Percentiles rank a stretch among this genome's conserved stretches.
These are phyloP conservation scores for Morbakka virulenta DNA, from an alignment of 30 jellyfish, hydroid and myxozoan genomes.

Conservation along the genomic window DNA sequence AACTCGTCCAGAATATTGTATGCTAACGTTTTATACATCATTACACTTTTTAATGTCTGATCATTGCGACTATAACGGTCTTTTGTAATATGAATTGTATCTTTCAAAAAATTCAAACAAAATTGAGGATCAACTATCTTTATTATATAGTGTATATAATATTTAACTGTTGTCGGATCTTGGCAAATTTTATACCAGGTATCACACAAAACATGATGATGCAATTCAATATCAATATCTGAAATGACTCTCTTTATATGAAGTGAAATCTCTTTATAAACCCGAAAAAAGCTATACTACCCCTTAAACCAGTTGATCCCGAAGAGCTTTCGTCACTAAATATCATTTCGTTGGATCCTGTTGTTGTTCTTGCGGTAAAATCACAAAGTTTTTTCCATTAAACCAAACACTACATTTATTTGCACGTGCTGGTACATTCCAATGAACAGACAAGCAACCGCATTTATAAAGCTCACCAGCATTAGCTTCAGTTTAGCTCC, in stretches of 20 bases:
- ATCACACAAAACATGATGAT: conserved; percentile 8
- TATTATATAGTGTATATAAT: neutral
- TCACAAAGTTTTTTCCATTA: conserved; percentile 32
- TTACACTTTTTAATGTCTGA: neutral
- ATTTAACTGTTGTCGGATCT: neutral
- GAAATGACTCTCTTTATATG: neutral
- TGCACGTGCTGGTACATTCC: conserved; percentile 32
- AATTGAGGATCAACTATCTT: too few relatives aligned
- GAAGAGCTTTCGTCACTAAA: conserved; percentile 34
- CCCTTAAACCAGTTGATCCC: too few relatives aligned
- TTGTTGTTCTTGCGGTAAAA: conserved; percentile 33
- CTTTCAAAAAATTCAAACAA: neutral
- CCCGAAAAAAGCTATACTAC: too few relatives aligned
- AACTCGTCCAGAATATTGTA: too few relatives aligned
- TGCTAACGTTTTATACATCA: neutral
- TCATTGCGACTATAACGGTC: neutral
- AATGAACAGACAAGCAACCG: conserved; percentile 10
- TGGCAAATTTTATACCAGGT: conserved; percentile 2
- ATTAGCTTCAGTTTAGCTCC: conserved; percentile 30
- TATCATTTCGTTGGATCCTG: conserved; percentile 43
- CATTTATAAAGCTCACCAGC: conserved; percentile 42
- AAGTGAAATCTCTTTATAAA: neutral
- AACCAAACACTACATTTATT: conserved; percentile 34
- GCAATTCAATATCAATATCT: conserved; percentile 2
- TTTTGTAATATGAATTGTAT: neutral